Conservation (phyloP, 2,888 invertebrate genomes). For the Pimpla rufipes region DNA sequence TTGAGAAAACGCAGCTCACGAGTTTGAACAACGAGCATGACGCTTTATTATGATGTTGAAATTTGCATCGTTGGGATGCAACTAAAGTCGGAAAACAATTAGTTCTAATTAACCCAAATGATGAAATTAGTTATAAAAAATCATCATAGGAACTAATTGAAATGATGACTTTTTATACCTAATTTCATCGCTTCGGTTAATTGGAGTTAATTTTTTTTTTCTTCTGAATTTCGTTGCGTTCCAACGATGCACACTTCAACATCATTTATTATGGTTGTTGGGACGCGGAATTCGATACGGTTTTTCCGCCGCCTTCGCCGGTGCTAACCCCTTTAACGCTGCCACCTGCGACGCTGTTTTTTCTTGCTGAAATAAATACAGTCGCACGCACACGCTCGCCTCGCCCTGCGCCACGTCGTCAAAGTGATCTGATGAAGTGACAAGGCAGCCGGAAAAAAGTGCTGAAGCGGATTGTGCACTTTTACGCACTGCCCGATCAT, state of each 20-base stretch:
- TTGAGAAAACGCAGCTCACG: not conserved
- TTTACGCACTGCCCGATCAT: constrained; percentile 38
- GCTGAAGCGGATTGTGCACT: constrained; percentile 48
- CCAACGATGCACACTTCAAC: no score
- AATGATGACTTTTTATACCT: no score
- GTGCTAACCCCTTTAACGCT: not conserved
- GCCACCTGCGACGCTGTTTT: constrained; percentile 2
- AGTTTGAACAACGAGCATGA: constrained; percentile 37
- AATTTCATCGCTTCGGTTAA: no score
- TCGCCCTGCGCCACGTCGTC: not conserved
- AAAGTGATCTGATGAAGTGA: constrained; percentile 19
- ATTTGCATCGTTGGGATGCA: no score
- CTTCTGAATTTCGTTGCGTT: no score
- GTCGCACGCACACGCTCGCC: constrained; percentile 8
- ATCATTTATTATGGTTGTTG: constrained; percentile 28
- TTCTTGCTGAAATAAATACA: constrained; percentile 1
- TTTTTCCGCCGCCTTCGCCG: constrained; percentile 15
- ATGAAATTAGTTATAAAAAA: no score
- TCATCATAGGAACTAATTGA: no score
- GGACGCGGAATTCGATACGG: constrained; percentile 53
- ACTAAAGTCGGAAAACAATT: no score
- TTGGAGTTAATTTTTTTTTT: no score
- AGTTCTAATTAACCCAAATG: no score
- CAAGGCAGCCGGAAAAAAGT: constrained; percentile 55
- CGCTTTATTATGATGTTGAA: no score